These are phyloP conservation scores for Scalopus aquaticus DNA, from an alignment of 2,113 vertebrate genomes.

Conservation along the genomic window DNA sequence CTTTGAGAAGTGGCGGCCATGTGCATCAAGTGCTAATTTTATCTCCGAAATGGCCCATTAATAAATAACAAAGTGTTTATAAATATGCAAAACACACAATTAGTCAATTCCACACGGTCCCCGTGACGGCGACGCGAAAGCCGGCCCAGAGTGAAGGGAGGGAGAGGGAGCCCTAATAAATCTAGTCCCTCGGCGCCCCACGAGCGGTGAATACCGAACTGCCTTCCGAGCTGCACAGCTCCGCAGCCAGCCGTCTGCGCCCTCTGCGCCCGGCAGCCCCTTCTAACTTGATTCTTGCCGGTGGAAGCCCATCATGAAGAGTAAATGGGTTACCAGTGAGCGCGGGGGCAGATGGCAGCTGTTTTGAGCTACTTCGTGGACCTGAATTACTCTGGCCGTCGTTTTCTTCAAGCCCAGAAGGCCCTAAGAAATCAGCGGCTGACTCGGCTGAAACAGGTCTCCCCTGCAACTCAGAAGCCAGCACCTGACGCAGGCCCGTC, in stretches of 20 bases:
- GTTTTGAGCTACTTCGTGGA: constrained; percentile 50
- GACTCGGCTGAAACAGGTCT: constrained; percentile 56
- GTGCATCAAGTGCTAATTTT: constrained; percentile 81
- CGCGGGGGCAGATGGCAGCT: constrained; percentile 68
- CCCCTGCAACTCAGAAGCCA: neutral
- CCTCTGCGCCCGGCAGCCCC: no score
- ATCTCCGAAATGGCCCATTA: constrained; percentile 81
- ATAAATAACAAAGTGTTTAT: constrained; percentile 86
- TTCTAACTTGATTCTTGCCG: constrained; percentile 72
- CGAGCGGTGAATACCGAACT: constrained; percentile 77
- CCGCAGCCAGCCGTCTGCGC: no score
- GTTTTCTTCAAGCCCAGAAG: constrained; percentile 75
- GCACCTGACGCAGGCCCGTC: neutral
- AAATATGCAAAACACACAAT: constrained; percentile 87
- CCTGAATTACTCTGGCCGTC: constrained; percentile 55
- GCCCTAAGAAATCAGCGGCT: constrained; percentile 60
- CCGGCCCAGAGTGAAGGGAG: constrained; percentile 71
- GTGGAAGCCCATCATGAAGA: constrained; percentile 52
- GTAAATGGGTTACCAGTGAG: constrained; percentile 49
- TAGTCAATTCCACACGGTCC: constrained; percentile 82
- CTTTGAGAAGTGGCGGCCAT: constrained; percentile 60
- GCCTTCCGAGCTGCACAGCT: no score
- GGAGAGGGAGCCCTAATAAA: constrained; percentile 74
- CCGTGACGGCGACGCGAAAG: constrained; percentile 78
- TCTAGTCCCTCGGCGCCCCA: constrained; percentile 76